Percentiles rank a stretch among this genome's conserved stretches.
These are phyloP conservation scores for pig (Sus scrofa) DNA, from an alignment of 2,113 vertebrate genomes.

Conservation along the genomic window T2T-Sscrofa CM000819.6:141871001-141871500, in stretches of 20 bases:
- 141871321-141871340: neutral
- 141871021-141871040: neutral
- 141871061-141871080: neutral
- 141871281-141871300: accelerated
- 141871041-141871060: neutral
- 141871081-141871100: neutral
- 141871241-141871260: no score
- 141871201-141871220: neutral
- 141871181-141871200: neutral
- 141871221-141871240: neutral
- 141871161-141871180: neutral
- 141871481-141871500: neutral
- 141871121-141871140: neutral
- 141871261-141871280: neutral
- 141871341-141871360: neutral
- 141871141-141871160: neutral
- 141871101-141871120: neutral
- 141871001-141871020: neutral
- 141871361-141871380: neutral
- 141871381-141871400: neutral
- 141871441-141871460: neutral
- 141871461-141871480: neutral
- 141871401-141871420: no score
- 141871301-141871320: neutral
- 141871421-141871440: neutral